A percentile compares a stretch with the other conserved stretches of the same genome.
Evolutionary conservation across 2,113 vertebrate genomes (phyloP).

Genomic region (Ophiodon elongatus): DNA sequence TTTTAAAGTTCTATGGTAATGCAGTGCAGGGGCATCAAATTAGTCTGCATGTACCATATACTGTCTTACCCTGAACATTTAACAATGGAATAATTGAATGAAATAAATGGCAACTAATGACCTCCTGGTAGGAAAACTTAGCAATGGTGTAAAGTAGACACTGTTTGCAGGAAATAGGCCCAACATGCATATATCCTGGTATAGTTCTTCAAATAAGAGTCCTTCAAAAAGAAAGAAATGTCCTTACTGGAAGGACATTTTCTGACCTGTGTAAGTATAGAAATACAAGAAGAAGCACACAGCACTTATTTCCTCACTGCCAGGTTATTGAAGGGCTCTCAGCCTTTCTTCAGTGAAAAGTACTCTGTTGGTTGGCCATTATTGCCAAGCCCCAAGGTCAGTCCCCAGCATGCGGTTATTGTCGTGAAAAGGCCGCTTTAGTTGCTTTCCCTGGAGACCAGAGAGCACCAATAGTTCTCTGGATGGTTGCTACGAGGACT

Average conservation of each 20-base stretch:
- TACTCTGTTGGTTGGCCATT: constrained; percentile 29
- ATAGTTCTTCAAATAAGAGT: background rate
- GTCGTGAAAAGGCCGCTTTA: constrained; percentile 45
- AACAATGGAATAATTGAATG: background rate
- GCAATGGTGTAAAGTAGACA: background rate
- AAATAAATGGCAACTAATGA: background rate
- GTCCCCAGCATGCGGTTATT: constrained; percentile 41
- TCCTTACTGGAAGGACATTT: background rate
- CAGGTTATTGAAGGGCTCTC: constrained; percentile 7
- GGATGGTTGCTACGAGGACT: constrained; percentile 38
- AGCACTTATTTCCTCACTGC: background rate
- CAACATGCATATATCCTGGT: background rate
- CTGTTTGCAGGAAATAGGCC: background rate
- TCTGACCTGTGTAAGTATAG: background rate
- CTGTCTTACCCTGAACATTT: background rate
- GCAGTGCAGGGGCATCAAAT: background rate
- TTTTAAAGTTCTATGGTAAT: background rate
- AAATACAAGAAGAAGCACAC: constrained; percentile 3
- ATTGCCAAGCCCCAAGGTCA: constrained; percentile 58
- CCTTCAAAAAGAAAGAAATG: background rate
- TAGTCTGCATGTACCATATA: background rate
- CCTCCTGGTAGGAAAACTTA: background rate
- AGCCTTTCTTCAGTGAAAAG: constrained; percentile 20
- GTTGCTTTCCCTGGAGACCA: constrained; percentile 43
- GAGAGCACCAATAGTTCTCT: constrained; percentile 34